These are phyloP conservation scores for Calameuta idolon DNA, from an alignment of 2,888 invertebrate genomes.

Conservation along the genomic window DNA sequence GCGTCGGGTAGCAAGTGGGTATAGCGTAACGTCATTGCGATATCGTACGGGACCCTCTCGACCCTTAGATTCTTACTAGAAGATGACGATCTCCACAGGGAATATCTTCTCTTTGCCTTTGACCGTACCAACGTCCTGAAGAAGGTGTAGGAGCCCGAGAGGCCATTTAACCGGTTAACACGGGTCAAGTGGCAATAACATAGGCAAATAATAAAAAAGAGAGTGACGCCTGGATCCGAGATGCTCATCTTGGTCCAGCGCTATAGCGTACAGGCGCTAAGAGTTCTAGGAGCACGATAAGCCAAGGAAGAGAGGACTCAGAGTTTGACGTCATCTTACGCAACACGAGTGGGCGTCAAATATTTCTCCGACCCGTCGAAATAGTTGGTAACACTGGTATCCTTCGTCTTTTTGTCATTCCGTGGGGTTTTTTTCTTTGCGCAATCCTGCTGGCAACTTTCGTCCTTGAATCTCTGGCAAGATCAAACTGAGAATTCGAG, in stretches of 20 bases:
- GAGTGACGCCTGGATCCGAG: constrained; percentile 8
- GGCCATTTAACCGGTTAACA: constrained; percentile 58
- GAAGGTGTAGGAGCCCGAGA: constrained; percentile 9
- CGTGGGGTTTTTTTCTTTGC: neutral
- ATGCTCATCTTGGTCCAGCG: neutral
- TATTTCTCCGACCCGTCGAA: neutral
- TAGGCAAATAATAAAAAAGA: constrained; percentile 58
- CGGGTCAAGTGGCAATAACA: constrained; percentile 60
- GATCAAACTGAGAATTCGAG: neutral
- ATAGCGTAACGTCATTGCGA: neutral
- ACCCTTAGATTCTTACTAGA: neutral
- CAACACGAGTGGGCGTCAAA: neutral
- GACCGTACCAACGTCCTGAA: neutral
- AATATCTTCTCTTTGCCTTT: neutral
- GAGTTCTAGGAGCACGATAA: neutral
- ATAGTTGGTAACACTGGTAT: neutral
- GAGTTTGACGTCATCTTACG: neutral
- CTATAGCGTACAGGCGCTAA: neutral
- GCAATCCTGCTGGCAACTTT: neutral
- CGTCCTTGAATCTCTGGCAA: neutral
- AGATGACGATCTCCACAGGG: neutral
- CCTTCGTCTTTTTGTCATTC: neutral
- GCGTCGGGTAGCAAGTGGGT: neutral
- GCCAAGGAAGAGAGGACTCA: neutral
- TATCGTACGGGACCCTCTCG: neutral